Evolutionary conservation across 2,888 invertebrate genomes (phyloP), one percentile per base, ranked within the genome.

Genomic region (Sesia apiformis): DNA sequence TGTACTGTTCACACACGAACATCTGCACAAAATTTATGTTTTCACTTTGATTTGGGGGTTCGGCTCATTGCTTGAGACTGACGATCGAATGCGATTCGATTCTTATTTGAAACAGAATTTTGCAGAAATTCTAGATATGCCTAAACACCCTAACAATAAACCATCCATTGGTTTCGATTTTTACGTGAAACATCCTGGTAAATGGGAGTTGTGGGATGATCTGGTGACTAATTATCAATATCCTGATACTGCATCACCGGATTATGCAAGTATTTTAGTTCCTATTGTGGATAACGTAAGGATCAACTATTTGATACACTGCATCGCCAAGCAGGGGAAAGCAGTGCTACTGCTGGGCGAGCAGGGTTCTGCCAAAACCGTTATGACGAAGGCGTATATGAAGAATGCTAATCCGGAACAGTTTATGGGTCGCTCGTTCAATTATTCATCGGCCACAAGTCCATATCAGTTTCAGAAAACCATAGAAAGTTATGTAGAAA

Each of bases 361-460:
- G 76, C 98, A 97, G 83, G 98, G 98, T 4, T 97, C 98, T 0
- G 98, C 97, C 0, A 98, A 98, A 86, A 98, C 98, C 0, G 97
- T 98, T 1, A 98, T 98, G 95, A 96, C 98, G 93, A 98, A 98
- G 76, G 94, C 96, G 3, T 98, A 96, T 78, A 96, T 97, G 94
- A 95, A 94, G 70, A 95, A 94, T 73, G 92, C 94, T 41, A 97
- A 97, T 83, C 93, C 96, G 0, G 96, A 96, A 67, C 92, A 93
- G 49, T 95, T 95, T 65, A 91, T 98, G 74, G 94, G 94, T 49
- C 92, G 98, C 57, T 94, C 96, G 0, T 97, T 98, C 72, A 98
- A 98, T 80, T 98, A 98, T 79, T 98, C 98, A 3, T 98, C 97
- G 52, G 98, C 98, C 0, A 98, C 98, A 0, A 96, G 96, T 58